Base-by-base conservation (phyloP, 2,113 vertebrate genomes). In the Rhabdornis inornatus region DNA sequence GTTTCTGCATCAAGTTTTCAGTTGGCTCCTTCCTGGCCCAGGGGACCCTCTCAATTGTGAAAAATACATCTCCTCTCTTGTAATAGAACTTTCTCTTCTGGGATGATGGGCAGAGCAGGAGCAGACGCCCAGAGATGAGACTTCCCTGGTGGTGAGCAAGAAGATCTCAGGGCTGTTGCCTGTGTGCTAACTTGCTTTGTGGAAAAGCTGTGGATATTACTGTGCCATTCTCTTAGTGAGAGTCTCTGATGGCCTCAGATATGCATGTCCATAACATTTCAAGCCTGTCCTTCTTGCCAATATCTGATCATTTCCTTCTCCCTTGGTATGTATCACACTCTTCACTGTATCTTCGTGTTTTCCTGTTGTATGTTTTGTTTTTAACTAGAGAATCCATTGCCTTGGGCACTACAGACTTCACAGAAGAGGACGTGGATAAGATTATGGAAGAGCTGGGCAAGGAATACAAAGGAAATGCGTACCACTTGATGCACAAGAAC, bases 381-480 rank as follows among this genome's bases (percentile, higher is more conserved):
- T 69, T 75, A 76, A 96, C 79, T 98, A 99, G 98, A 98, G 99
- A 99, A 98, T 98, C 98, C 72, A 98, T 99, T 95, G 99, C 98
- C 75, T 97, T 99, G 96, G 99, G 99, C 56, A 99, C 98, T 33
- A 99, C 98, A 23, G 98, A 99, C 97, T 99, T 99, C 94, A 98
- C 98, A 60, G 98, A 99, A 97, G 98, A 99, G 75, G 98, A 99
- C 11, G 98, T 98, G 47, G 98, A 98, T 97, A 99, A 99, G 96
- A 99, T 99, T 96, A 98, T 99, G 98, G 98, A 99, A 95, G 98
- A 99, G 94, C 97, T 99, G n/a, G 98, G 98, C 28, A 99, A 98
- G 94, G 99, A 99, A 78, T 99, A 98, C 94, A 98, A 98, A 97
- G 99, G 98, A 56, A 98, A 98, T 0, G 98, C 98, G 0, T 99